Evolutionary conservation across 2,888 invertebrate genomes (phyloP).

Genomic region (Elysia crispata): DNA sequence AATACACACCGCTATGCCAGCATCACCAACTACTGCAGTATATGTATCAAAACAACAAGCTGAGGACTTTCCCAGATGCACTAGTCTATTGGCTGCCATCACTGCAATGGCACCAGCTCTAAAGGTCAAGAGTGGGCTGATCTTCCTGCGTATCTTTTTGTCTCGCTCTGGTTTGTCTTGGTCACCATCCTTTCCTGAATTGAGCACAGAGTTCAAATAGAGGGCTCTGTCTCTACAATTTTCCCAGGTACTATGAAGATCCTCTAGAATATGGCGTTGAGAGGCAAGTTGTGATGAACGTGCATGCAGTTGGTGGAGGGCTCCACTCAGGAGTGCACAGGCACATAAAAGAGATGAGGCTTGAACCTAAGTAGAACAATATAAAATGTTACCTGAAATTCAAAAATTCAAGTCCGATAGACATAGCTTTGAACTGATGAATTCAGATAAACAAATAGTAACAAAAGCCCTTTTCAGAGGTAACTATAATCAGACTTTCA

Average conservation of each 20-base stretch:
- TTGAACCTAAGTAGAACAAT: slow-evolving; percentile 54
- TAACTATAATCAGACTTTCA: too few relatives aligned
- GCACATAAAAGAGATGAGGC: slow-evolving; percentile 67
- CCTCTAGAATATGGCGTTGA: slow-evolving; percentile 69
- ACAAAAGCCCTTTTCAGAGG: too few relatives aligned
- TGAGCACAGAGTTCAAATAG: slow-evolving; percentile 59
- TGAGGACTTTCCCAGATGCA: slow-evolving; percentile 57
- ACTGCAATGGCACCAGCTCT: slow-evolving; percentile 70
- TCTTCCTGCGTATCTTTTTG: slow-evolving; percentile 53
- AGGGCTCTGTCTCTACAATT: slow-evolving; percentile 66
- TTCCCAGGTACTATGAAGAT: slow-evolving; percentile 67
- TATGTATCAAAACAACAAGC: slow-evolving; percentile 67
- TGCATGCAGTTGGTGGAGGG: slow-evolving; percentile 70
- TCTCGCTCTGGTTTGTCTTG: slow-evolving; percentile 56
- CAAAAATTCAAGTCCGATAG: too few relatives aligned
- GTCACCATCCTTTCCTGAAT: slow-evolving; percentile 50
- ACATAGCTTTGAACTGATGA: too few relatives aligned
- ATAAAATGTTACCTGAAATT: too few relatives aligned
- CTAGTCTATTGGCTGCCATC: slow-evolving; percentile 72
- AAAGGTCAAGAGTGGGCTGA: slow-evolving; percentile 67
- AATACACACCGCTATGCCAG: slow-evolving; percentile 66
- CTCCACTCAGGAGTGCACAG: slow-evolving; percentile 72
- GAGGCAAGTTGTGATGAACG: slow-evolving; percentile 62
- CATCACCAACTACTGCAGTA: slow-evolving; percentile 63
- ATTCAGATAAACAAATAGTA: too few relatives aligned